Evolutionary conservation across 2,888 invertebrate species (phyloP), one percentile per base, ranked within the genome.

Genomic region (Bugulina stolonifera): DNA sequence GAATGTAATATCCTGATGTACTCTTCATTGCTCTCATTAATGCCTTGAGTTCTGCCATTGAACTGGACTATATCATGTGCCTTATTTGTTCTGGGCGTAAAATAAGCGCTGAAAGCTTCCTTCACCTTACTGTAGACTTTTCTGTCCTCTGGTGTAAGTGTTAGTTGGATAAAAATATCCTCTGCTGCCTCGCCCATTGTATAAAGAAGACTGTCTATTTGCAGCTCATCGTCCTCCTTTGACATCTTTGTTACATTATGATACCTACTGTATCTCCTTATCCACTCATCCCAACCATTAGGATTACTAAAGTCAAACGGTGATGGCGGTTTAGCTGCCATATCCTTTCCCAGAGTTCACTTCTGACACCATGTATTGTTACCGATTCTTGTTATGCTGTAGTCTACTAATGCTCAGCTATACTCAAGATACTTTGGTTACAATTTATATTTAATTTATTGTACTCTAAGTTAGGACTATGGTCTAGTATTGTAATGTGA

Each of bases 141-240:
- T 27, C n/a, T 22, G 23, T 27, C 27, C 5, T 25, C 57, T 5
- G 10, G 5, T 57, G n/a, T 27, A 23, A 57, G 27, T 25, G n/a
- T 3, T 25, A 57, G 27, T 10, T 25, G 57, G 3, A 25, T 57
- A 25, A 57, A 22, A 57, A 57, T 57, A 10, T 57, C n/a, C 23
- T 57, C 57, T 5, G 57, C 57, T 57, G 57, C 27, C 5, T 57
- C 57, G 10, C 57, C 57, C 57, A 57, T 57, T 10, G 57, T 57
- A 57, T 57, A 57, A 5, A 57, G 23, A 5, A 57, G 57, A 22
- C 23, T 25, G 27, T 57, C 57, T 57, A 22, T 27, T 27, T 57
- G 57, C 5, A 57, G n/a, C 14, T 57, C 57, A 10, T 57, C 57
- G 23, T 5, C n/a, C n/a, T 57, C 57, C n/a, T 57, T 57, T 22